Evolutionary conservation across 2,797 vertebrate genomes (phyloP), one percentile per base, ranked within the genome.

Genomic region (Gymnoscopelus microlampas): DNA sequence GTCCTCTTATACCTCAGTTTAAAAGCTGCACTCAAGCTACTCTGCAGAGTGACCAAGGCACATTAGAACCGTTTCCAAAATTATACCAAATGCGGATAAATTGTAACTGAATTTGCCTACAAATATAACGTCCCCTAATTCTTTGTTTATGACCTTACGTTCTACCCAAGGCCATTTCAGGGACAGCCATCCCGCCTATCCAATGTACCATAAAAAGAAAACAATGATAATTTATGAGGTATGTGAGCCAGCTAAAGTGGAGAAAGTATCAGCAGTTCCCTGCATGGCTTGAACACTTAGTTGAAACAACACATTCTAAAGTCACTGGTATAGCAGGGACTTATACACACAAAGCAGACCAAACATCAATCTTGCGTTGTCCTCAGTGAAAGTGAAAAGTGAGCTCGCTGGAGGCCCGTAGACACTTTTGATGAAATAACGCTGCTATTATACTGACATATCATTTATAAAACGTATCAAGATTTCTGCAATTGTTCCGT

Each of bases 401-500:
- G 14, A 57, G 53, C 51, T 13, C 11, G 14, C 12, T 7, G 26
- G 61, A 82, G 74, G 63, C 74, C 60, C 3, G 11, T 69, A 76
- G 78, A 83, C 74, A 78, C 66, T 70, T 87, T 65, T 71, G 62
- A 88, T 51, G 74, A 76, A 83, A 73, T 68, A 57, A 79, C 64
- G 77, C 67, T 75, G 70, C 74, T 82, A 62, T 70, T 76, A 87
- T 47, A 70, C 77, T 64, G 84, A 80, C 83, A 77, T 80, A 70
- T 73, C 58, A 85, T 87, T 87, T 80, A 79, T 83, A 72, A 81
- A 83, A 80, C 81, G 86, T 85, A 88, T 88, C 85, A 60, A 75
- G 82, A 80, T 81, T 77, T 77, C 50, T 62, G 87, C 55, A 76
- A 79, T 72, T 72, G 80, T 77, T 73, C 68, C 8, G 74, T 69